phyloP scores from a whole-genome alignment of 2,888 invertebrate genomes.

The Spodoptera exigua region DNA sequence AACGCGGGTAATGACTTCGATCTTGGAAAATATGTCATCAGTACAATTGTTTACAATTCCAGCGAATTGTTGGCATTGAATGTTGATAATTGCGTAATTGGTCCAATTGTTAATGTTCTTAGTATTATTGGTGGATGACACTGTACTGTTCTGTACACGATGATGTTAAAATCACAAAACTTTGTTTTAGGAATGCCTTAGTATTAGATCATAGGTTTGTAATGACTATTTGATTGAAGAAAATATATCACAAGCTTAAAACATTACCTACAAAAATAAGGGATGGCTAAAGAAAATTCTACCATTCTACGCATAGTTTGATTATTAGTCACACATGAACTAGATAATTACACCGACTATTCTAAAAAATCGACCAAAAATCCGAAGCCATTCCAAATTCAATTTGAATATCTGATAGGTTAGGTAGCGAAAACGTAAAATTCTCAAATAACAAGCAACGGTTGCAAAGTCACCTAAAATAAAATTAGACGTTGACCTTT shows the following conservation, averaged over 20 bases:
- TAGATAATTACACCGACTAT: no score
- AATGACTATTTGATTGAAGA: no score
- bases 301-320: no score
- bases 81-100: conserved; percentile 29
- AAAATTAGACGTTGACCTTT: conserved; percentile 29
- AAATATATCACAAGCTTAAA: no score
- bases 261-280: no score
- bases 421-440: conserved; percentile 2
- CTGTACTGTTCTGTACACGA: conserved; percentile 7
- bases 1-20: conserved; percentile 21
- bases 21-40: conserved; percentile 32
- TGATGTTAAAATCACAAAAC: not conserved
- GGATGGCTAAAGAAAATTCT: no score
- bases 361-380: no score
- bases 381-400: no score
- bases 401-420: not conserved
- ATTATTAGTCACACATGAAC: no score
- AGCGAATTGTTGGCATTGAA: conserved; percentile 28
- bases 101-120: conserved; percentile 19
- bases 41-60: conserved; percentile 43
- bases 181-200: no score
- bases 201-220: no score
- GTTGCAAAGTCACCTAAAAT: conserved; percentile 3
- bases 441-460: not conserved
- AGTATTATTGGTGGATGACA: conserved; percentile 12